phyloP scores from a whole-genome alignment of 2,888 invertebrate species.

The Agrochola macilenta region DNA sequence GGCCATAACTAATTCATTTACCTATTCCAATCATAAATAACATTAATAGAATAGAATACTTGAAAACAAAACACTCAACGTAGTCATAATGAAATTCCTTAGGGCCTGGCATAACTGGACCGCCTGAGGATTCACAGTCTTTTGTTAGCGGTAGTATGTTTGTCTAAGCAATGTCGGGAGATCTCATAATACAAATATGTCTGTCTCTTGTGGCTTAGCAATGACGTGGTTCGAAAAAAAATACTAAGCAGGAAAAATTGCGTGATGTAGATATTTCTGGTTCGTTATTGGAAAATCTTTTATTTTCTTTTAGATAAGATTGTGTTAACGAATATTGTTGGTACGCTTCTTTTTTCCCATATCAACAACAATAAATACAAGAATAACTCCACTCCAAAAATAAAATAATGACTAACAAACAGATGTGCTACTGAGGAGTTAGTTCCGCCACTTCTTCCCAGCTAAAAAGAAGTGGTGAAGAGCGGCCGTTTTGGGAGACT shows the following conservation, averaged over 20 bases:
- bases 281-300: background rate
- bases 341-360: background rate
- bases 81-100: constrained; percentile 51
- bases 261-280: background rate
- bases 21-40: background rate
- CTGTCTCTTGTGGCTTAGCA: constrained; percentile 15
- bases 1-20: background rate
- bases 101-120: constrained; percentile 12
- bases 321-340: background rate
- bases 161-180: constrained; percentile 32
- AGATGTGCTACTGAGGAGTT: background rate
- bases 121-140: constrained; percentile 42
- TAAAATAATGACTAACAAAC: background rate
- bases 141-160: constrained; percentile 52
- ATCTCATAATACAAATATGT: constrained; percentile 46
- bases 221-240: constrained; percentile 16
- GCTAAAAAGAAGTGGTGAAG: background rate
- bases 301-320: background rate
- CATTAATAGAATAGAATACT: constrained; percentile 5
- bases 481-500: background rate
- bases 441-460: background rate
- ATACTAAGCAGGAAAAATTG: background rate
- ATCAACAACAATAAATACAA: too few relatives aligned
- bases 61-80: constrained; percentile 37
- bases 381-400: background rate